phyloP scores from a whole-genome alignment of 2,113 vertebrate species.

The Tonatia bakeri region DNA sequence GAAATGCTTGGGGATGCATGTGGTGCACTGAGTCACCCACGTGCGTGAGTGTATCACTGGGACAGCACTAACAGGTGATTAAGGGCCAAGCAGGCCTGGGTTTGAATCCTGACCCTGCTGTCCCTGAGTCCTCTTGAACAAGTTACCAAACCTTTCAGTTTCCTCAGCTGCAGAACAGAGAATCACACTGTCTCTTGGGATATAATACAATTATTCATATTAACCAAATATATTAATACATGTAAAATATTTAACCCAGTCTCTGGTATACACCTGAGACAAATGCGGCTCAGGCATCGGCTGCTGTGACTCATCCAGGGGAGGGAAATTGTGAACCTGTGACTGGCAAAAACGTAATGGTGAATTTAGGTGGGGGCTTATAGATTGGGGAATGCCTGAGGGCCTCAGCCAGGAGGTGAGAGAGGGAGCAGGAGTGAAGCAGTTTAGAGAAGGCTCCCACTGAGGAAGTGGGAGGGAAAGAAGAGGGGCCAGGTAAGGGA shows the following conservation, averaged over 20 bases:
- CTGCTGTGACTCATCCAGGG: not conserved
- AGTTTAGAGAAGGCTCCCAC: not conserved
- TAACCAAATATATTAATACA: not conserved
- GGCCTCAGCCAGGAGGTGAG: not conserved
- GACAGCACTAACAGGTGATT: not conserved
- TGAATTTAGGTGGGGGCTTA: not conserved
- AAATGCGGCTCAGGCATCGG: not conserved
- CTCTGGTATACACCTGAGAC: not conserved
- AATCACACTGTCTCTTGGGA: not conserved
- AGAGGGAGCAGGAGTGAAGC: not conserved
- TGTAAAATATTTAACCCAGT: not conserved
- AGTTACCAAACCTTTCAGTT: not conserved
- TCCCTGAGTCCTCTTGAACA: not conserved
- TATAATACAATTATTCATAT: not conserved
- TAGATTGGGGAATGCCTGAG: not conserved
- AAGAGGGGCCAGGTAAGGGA: not conserved
- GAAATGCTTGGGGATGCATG: not conserved
- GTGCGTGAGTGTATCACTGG: not conserved
- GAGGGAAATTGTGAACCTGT: not conserved
- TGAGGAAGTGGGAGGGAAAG: not conserved
- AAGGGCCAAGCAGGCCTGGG: not conserved
- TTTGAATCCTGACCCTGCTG: not conserved
- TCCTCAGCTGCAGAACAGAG: not conserved
- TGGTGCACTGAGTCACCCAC: not conserved
- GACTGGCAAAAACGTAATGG: not conserved